phyloP scores from a whole-genome alignment of 2,113 vertebrate species.

The Hippocampus zosterae region DNA sequence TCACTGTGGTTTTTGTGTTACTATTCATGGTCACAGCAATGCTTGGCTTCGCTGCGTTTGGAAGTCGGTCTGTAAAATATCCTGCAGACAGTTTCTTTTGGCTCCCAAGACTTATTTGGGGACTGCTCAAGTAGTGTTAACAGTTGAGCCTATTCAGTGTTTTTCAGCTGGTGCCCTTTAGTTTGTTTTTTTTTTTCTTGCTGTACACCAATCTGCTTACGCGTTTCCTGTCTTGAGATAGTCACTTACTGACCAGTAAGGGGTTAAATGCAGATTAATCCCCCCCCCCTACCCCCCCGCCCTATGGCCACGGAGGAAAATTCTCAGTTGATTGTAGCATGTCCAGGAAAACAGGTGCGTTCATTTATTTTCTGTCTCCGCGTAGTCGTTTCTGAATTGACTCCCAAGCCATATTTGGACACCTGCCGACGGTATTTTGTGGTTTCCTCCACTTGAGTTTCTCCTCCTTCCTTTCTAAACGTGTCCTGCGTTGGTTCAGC shows the following conservation, averaged over 20 bases:
- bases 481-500: conserved; percentile 3
- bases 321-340: conserved; percentile 7
- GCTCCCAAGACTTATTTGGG: no score
- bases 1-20: no score
- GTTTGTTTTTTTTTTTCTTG: no score
- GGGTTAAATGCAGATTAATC: conserved; percentile 39
- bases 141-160: no score
- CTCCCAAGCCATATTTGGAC: neutral
- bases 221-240: no score
- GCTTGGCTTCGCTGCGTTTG: no score
- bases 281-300: neutral
- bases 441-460: neutral
- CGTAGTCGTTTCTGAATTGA: neutral
- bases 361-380: conserved; percentile 3
- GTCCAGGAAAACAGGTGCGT: conserved; percentile 46
- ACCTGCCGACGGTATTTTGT: neutral
- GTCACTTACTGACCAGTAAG: conserved; percentile 1
- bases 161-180: no score
- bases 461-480: conserved; percentile 7
- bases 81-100: no score
- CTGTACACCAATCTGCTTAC: no score
- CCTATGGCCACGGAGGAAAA: conserved; percentile 30
- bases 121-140: no score
- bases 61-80: no score
- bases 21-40: no score